Evolutionary conservation across 2,797 vertebrate genomes (phyloP).

Genomic region (Morelia viridis): DNA sequence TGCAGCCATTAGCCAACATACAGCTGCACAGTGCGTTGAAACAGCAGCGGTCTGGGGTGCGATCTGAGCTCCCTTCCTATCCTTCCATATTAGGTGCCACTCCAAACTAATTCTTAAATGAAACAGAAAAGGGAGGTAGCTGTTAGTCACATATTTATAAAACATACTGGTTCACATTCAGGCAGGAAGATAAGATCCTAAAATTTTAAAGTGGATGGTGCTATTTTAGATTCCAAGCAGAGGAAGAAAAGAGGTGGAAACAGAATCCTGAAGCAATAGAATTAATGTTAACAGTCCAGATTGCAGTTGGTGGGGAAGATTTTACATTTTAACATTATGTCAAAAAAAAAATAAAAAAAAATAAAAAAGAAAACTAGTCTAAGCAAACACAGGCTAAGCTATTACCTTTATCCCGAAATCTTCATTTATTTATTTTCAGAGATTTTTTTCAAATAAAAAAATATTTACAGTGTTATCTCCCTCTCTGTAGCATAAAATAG

Average conservation of each 20-base stretch:
- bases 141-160: not conserved
- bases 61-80: not conserved
- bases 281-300: not conserved
- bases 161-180: not conserved
- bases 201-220: not conserved
- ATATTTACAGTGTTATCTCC: not conserved
- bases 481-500: not conserved
- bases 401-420: not conserved
- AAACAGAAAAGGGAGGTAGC: not conserved
- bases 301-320: not conserved
- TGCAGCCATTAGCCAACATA: not conserved
- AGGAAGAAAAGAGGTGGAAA: not conserved
- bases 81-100: too few species aligned
- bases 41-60: not conserved
- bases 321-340: not conserved
- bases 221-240: not conserved
- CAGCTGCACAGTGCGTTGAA: not conserved
- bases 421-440: not conserved
- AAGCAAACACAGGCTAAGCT: not conserved
- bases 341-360: not conserved
- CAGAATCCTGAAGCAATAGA: not conserved
- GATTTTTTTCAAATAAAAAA: too few species aligned
- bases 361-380: not conserved
- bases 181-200: not conserved
- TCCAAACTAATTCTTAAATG: not conserved